These are phyloP conservation scores for Dermochelys coriacea DNA, from an alignment of 2,797 vertebrate genomes.

Conservation along the genomic window DNA sequence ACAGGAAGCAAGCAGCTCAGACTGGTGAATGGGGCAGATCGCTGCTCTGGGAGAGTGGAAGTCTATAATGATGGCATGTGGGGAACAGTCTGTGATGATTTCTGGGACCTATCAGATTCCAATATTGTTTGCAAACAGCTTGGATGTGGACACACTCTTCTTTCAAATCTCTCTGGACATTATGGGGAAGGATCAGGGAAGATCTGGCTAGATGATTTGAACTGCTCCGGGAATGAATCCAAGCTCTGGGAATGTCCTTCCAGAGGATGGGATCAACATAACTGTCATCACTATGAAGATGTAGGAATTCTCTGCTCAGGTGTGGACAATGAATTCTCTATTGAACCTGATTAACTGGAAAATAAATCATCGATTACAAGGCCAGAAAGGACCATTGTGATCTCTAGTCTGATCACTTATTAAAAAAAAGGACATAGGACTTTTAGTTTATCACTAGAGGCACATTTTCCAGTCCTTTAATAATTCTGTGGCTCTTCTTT, in stretches of 20 bases:
- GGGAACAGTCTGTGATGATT: neutral
- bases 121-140: neutral
- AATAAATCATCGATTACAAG: too few relatives aligned
- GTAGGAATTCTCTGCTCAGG: conserved; percentile 49
- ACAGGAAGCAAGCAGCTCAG: too few relatives aligned
- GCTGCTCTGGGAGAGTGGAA: neutral
- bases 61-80: neutral
- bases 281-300: conserved; percentile 55
- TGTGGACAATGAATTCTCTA: conserved; percentile 39
- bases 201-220: conserved; percentile 10
- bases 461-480: too few relatives aligned
- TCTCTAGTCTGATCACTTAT: too few relatives aligned
- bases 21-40: too few relatives aligned
- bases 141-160: neutral
- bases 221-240: conserved; percentile 1
- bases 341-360: too few relatives aligned
- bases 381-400: too few relatives aligned
- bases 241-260: conserved; percentile 17
- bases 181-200: neutral
- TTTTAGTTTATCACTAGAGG: too few relatives aligned
- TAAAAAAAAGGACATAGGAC: too few relatives aligned
- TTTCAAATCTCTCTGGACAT: neutral
- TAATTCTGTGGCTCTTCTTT: too few relatives aligned
- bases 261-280: conserved; percentile 25
- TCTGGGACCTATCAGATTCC: neutral